Percentiles rank a stretch among this genome's conserved stretches.
phyloP scores from a whole-genome alignment of 2,888 invertebrate genomes.

The Pardosa pseudoannulata region DNA sequence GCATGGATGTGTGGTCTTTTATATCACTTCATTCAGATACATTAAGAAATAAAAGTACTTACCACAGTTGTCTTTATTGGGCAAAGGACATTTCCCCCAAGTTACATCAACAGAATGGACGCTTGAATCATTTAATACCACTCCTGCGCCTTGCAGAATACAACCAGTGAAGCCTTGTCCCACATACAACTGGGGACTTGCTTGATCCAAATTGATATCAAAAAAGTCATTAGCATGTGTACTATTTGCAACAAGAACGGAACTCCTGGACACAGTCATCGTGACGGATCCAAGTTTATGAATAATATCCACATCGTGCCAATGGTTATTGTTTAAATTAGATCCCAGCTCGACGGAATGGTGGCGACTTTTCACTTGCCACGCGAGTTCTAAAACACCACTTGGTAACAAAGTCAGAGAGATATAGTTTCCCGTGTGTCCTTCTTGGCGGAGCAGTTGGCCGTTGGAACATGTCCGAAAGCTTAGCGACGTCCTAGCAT shows the following conservation, averaged over 20 bases:
- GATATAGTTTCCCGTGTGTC: constrained; percentile 71
- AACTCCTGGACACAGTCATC: constrained; percentile 48
- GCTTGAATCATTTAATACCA: constrained; percentile 82
- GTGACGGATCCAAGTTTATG: constrained; percentile 64
- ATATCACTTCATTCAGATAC: too few species aligned
- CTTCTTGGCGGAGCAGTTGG: constrained; percentile 73
- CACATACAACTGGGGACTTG: constrained; percentile 81
- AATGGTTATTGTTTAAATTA: constrained; percentile 72
- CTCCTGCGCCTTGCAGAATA: constrained; percentile 89
- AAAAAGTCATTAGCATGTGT: constrained; percentile 60
- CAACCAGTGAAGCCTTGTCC: constrained; percentile 90
- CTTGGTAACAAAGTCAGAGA: constrained; percentile 56
- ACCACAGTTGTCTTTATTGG: constrained; percentile 88
- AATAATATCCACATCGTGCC: constrained; percentile 74
- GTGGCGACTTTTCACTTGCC: constrained; percentile 56
- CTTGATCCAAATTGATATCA: constrained; percentile 46
- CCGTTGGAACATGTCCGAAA: constrained; percentile 74
- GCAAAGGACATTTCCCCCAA: constrained; percentile 87
- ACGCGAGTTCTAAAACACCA: constrained; percentile 66
- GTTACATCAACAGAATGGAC: constrained; percentile 80
- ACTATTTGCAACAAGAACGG: constrained; percentile 62
- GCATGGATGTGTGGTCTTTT: too few species aligned
- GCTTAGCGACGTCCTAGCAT: constrained; percentile 72
- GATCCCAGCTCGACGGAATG: constrained; percentile 47
- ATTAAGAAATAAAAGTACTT: constrained; percentile 80